phyloP scores from a whole-genome alignment of 2,113 vertebrate genomes.

The Fregata magnificens region DNA sequence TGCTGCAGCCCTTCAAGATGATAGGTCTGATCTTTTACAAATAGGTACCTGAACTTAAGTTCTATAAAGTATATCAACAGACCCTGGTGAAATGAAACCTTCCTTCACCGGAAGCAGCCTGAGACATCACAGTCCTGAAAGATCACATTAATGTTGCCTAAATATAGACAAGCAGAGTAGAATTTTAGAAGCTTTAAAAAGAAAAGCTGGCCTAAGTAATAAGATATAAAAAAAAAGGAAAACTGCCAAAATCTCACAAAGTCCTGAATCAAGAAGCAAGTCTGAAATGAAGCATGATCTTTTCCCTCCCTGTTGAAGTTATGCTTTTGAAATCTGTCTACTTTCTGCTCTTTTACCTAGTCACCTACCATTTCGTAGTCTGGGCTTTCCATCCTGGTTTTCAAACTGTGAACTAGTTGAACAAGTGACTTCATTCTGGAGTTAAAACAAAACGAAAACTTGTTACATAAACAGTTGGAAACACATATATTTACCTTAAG shows the following conservation, averaged over 20 bases:
- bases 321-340: neutral
- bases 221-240: neutral
- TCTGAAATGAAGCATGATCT: neutral
- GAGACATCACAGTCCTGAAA: neutral
- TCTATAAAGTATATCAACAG: neutral
- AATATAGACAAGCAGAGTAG: neutral
- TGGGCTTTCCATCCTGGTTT: conserved; percentile 79
- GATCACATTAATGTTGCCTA: neutral
- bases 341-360: neutral
- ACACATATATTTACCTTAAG: neutral
- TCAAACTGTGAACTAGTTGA: conserved; percentile 86
- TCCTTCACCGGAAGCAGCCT: neutral
- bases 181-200: neutral
- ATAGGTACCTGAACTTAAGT: neutral
- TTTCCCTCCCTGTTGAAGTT: neutral
- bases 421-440: conserved; percentile 84
- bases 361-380: conserved; percentile 90
- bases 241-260: neutral
- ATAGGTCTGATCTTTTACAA: neutral
- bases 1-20: neutral
- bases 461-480: neutral
- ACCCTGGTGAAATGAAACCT: neutral
- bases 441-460: conserved; percentile 36
- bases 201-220: neutral
- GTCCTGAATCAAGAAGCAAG: neutral